These are phyloP conservation scores for Diachasma alloeum DNA, from an alignment of 1,140 invertebrate genomes.

Conservation along the genomic window DNA sequence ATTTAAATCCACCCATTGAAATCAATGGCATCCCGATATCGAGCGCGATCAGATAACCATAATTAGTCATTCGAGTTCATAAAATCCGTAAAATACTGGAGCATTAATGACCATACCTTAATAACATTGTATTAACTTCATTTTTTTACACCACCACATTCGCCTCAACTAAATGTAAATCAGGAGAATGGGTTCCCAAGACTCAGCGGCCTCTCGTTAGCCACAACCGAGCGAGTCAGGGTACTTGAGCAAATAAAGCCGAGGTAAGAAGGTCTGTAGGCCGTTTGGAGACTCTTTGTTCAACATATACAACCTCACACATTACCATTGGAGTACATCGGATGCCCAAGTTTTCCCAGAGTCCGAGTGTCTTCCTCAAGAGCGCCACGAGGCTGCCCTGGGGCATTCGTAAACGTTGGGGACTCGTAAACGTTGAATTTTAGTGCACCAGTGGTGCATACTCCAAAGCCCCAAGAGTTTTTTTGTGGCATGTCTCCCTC, in stretches of 20 bases:
- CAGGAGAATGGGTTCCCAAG: slow-evolving; percentile 1
- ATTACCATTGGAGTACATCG: not conserved
- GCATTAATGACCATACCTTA: not conserved
- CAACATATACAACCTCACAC: not conserved
- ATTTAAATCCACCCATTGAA: not conserved
- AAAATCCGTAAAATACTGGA: not conserved
- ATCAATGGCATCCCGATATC: not conserved
- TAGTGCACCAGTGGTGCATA: not conserved
- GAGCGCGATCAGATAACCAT: not conserved
- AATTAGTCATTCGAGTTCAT: not conserved
- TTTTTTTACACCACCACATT: not conserved
- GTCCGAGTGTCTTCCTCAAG: not conserved
- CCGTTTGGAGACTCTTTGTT: slow-evolving; percentile 6
- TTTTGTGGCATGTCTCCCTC: not conserved
- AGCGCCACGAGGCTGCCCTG: not conserved
- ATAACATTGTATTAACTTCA: not conserved
- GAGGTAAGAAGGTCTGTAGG: slow-evolving; percentile 22
- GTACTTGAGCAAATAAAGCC: slow-evolving; percentile 21
- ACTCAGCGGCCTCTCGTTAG: slow-evolving; percentile 21
- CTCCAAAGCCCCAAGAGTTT: not conserved
- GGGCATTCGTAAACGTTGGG: not conserved
- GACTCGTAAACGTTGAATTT: not conserved
- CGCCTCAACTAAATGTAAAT: not conserved
- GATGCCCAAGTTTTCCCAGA: not conserved
- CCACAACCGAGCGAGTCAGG: slow-evolving; percentile 1